Percentiles rank a stretch among this genome's conserved stretches.
phyloP scores from a whole-genome alignment of 2,888 invertebrate species.

The Tetheella fluctuosa region DNA sequence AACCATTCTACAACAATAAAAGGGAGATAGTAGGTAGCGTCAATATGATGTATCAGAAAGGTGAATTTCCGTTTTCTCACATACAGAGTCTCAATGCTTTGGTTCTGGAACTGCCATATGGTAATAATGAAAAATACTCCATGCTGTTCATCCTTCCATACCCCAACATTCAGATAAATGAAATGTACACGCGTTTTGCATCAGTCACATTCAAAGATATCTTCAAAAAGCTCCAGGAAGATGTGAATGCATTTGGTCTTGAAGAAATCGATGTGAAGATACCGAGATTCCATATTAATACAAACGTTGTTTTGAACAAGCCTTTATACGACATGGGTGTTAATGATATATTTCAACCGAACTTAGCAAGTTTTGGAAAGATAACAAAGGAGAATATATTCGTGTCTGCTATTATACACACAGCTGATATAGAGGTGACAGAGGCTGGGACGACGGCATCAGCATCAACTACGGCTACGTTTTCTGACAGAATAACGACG shows the following conservation, averaged over 20 bases:
- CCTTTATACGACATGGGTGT: constrained; percentile 87
- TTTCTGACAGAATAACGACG: constrained; percentile 82
- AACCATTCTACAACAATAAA: constrained; percentile 85
- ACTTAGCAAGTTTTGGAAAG: constrained; percentile 81
- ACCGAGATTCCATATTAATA: constrained; percentile 85
- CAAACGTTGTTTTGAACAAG: constrained; percentile 84
- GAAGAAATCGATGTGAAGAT: constrained; percentile 86
- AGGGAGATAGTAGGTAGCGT: constrained; percentile 81
- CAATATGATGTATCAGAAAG: constrained; percentile 90
- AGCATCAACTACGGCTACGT: constrained; percentile 80
- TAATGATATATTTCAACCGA: constrained; percentile 85
- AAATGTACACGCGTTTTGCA: constrained; percentile 81
- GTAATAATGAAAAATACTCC: constrained; percentile 79
- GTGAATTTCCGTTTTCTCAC: constrained; percentile 83
- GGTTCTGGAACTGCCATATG: constrained; percentile 88
- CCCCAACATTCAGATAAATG: constrained; percentile 72
- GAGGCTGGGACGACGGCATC: constrained; percentile 90
- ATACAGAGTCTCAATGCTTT: constrained; percentile 82
- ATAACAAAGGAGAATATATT: constrained; percentile 82
- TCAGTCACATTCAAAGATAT: constrained; percentile 74
- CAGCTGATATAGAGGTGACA: constrained; percentile 89
- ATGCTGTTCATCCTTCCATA: constrained; percentile 88
- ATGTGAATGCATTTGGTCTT: constrained; percentile 77
- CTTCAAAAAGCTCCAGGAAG: constrained; percentile 72
- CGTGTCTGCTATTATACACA: constrained; percentile 87